Conservation (phyloP, 2,888 invertebrate species). For the Kuschelorhynchus macadamiae region DNA sequence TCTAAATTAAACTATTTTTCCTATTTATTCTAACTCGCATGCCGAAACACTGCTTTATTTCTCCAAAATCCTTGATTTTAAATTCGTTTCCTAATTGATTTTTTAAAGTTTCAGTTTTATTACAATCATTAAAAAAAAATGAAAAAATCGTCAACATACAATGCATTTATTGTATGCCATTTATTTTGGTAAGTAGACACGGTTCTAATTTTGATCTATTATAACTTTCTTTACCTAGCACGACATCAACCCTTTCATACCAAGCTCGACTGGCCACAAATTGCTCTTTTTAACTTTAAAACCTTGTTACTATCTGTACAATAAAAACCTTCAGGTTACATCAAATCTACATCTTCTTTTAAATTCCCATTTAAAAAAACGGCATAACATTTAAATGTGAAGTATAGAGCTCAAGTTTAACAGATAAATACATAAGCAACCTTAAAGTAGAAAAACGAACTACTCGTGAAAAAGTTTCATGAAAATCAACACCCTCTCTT, state of each 20-base stretch:
- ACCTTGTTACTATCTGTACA: constrained; percentile 27
- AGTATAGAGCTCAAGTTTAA: constrained; percentile 45
- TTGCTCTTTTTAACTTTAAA: constrained; percentile 45
- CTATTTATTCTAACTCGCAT: background rate
- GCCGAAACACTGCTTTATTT: constrained; percentile 7
- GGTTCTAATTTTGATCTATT: constrained; percentile 45
- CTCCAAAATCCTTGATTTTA: constrained; percentile 23
- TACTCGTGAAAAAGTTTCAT: constrained; percentile 11
- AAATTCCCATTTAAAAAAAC: constrained; percentile 56
- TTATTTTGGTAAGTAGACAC: constrained; percentile 45
- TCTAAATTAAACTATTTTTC: background rate
- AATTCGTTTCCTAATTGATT: background rate
- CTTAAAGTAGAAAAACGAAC: constrained; percentile 40
- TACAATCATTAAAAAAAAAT: constrained; percentile 20
- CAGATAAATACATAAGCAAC: constrained; percentile 49
- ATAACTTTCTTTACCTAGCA: constrained; percentile 38
- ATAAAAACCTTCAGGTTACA: constrained; percentile 46
- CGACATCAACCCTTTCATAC: constrained; percentile 43
- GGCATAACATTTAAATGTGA: constrained; percentile 52
- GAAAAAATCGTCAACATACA: constrained; percentile 31
- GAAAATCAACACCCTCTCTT: constrained; percentile 27
- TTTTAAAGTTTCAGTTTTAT: background rate
- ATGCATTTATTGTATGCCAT: background rate
- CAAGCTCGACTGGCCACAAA: constrained; percentile 46
- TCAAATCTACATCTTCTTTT: constrained; percentile 52